These are phyloP conservation scores for Eumacrocentrus americanus DNA, from an alignment of 2,888 invertebrate species.

Conservation along the genomic window DNA sequence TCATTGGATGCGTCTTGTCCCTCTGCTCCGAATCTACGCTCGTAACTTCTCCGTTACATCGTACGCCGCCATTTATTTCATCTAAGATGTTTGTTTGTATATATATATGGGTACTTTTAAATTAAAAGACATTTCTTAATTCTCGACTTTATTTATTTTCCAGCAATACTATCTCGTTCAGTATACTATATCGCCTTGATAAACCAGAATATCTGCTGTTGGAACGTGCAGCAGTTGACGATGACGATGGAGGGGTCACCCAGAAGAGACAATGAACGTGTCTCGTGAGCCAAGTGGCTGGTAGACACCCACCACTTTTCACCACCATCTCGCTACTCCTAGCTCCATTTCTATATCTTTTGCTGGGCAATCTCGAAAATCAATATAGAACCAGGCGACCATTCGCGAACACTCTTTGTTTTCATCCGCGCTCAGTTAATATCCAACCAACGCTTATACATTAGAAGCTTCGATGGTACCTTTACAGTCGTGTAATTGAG, in stretches of 20 bases:
- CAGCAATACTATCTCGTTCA: not conserved
- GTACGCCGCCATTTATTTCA: constrained; percentile 41
- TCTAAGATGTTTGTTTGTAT: constrained; percentile 31
- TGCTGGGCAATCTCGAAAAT: constrained; percentile 47
- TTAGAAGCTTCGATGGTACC: no score
- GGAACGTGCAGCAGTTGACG: constrained; percentile 47
- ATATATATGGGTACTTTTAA: not conserved
- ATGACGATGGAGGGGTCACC: constrained; percentile 48
- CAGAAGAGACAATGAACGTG: constrained; percentile 52
- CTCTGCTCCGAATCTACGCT: constrained; percentile 50
- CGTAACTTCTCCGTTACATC: constrained; percentile 49
- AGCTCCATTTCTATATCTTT: constrained; percentile 18
- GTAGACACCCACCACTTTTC: constrained; percentile 28
- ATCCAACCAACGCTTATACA: no score
- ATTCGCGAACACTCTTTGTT: constrained; percentile 17
- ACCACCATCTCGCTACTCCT: constrained; percentile 14
- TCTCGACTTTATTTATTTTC: not conserved
- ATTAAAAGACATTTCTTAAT: not conserved
- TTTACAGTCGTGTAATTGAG: no score
- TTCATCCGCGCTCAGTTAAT: not conserved
- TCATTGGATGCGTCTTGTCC: constrained; percentile 54
- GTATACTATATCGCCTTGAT: constrained; percentile 35
- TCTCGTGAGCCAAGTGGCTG: constrained; percentile 49
- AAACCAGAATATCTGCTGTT: constrained; percentile 20
- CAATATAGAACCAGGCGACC: constrained; percentile 46